Conservation (phyloP, 2,888 invertebrate species). For the Cheilosia pagana region DNA sequence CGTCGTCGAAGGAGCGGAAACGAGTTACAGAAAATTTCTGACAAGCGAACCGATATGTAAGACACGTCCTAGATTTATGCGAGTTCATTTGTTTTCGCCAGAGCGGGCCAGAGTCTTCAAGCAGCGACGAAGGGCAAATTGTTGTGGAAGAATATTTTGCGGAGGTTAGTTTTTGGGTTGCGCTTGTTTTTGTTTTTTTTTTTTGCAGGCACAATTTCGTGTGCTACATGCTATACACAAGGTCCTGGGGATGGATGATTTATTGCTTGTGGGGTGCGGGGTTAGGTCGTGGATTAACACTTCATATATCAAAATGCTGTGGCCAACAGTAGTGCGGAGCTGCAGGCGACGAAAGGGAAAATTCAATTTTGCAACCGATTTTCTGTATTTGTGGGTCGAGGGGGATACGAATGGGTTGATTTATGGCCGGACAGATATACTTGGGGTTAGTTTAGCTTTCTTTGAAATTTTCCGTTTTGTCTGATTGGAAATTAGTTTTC, state of each 20-base stretch:
- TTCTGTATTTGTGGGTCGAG: constrained; percentile 39
- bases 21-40: constrained; percentile 29
- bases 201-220: constrained; percentile 46
- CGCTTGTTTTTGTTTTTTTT: not conserved
- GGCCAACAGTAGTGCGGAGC: constrained; percentile 49
- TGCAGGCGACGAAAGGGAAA: constrained; percentile 48
- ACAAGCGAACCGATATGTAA: constrained; percentile 69
- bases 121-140: constrained; percentile 14
- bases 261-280: constrained; percentile 43
- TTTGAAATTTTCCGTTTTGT: constrained; percentile 44
- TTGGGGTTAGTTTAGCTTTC: constrained; percentile 67
- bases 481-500: constrained; percentile 73
- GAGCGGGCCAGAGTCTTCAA: constrained; percentile 6
- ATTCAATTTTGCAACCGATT: constrained; percentile 73
- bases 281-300: constrained; percentile 62
- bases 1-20: constrained; percentile 18
- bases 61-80: constrained; percentile 74
- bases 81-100: constrained; percentile 67
- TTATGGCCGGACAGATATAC: constrained; percentile 65
- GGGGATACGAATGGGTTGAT: constrained; percentile 65
- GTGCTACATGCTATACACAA: not conserved
- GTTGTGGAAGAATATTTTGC: constrained; percentile 51
- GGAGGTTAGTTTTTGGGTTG: constrained; percentile 49
- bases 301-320: constrained; percentile 74
- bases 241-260: constrained; percentile 62